Base-by-base conservation (phyloP, 2,797 vertebrate species). In the Oophaga sylvatica region DNA sequence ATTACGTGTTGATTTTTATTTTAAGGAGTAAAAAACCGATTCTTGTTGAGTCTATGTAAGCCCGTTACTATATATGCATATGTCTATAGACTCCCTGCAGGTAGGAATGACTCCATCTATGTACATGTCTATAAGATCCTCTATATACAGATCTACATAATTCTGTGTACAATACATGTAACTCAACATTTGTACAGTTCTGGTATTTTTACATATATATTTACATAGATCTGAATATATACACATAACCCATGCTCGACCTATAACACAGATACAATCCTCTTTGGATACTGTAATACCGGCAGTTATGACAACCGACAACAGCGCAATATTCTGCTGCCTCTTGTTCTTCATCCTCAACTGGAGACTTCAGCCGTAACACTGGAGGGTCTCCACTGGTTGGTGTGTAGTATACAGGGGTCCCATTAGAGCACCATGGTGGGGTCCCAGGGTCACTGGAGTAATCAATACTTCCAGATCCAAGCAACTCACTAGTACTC, bases 361-460 rank as follows among this genome's bases (percentile, higher is more conserved):
- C 91, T n/a, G 98, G 97, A 93, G 98, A 97, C 91, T 97, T 99
- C 88, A 99, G 95, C 93, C 95, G 97, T 89, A 98, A 92, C 85
- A 99, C 96, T 17, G 98, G 98, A 0, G 97, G 97, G 60, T 99
- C 98, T 1, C 98, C 97, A 31, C 97, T 98, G 94, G 26, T 81
- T 3, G 83, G 71, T 48, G 97, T 98, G 94, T 96, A 98, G 93
- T 96, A 98, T 80, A 99, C 96, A 10, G 88, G 26, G 0, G 97
- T 94, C 87, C 97, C 97, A 11, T 98, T 99, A 94, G 97, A 96
- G 90, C 97, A 97, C 87, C 97, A 97, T 19, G 96, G 95, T 6
- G 98, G 97, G 95, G 97, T 98, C 93, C 96, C 96, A 85, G 96
- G 94, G 91, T 95, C 96, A 0, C 97, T 96, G 0, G 96, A 92